phyloP scores from a whole-genome alignment of 2,113 vertebrate species.

The Centropristis striata region DNA sequence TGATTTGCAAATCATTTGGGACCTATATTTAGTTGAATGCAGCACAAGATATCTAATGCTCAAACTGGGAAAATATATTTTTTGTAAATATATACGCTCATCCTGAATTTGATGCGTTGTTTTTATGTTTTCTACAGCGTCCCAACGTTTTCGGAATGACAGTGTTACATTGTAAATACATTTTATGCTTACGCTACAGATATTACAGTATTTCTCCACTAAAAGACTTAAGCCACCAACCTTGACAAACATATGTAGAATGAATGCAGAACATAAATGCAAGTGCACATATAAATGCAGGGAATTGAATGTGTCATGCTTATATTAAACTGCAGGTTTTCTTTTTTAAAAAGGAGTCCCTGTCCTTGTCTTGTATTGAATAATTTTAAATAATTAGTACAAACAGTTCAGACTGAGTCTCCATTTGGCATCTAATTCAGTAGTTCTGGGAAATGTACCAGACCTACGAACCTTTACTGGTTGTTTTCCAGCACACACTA shows the following conservation, averaged over 20 bases:
- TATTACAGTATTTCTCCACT: background rate
- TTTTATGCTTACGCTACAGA: background rate
- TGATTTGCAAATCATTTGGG: too few species aligned
- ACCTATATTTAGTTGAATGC: too few species aligned
- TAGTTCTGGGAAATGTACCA: background rate
- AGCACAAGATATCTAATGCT: too few species aligned
- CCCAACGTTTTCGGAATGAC: too few species aligned
- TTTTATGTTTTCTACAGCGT: too few species aligned
- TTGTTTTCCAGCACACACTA: background rate
- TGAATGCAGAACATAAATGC: background rate
- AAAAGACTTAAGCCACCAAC: background rate
- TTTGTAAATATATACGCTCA: too few species aligned
- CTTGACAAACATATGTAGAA: background rate
- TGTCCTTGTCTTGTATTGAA: too few species aligned
- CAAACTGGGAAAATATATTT: too few species aligned
- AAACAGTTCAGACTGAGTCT: background rate
- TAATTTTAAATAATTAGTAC: too few species aligned
- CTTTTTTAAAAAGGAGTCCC: too few species aligned
- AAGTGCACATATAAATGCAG: background rate
- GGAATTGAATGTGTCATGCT: background rate
- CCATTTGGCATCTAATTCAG: too few species aligned
- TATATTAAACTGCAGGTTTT: constrained; percentile 1
- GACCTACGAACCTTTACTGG: background rate
- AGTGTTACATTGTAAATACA: background rate
- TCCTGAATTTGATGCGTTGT: too few species aligned